Evolutionary conservation across 2,797 vertebrate genomes (phyloP).

Genomic region (Pristis pectinata): DNA sequence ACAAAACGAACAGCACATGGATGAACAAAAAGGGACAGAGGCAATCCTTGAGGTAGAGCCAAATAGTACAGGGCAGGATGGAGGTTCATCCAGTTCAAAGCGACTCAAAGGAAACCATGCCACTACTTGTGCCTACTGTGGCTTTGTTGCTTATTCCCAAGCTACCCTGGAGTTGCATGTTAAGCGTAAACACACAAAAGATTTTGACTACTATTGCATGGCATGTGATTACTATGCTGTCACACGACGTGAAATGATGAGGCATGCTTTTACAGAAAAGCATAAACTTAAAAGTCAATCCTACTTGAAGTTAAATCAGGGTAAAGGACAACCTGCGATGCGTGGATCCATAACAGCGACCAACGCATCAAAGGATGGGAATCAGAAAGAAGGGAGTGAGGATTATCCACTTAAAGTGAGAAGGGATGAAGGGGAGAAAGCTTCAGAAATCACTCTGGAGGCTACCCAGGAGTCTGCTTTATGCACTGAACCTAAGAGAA

Average conservation of each 20-base stretch:
- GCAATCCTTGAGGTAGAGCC: conserved; percentile 42
- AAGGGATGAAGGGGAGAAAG: background rate
- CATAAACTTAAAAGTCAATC: conserved; percentile 81
- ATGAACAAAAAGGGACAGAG: conserved; percentile 35
- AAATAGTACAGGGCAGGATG: conserved; percentile 39
- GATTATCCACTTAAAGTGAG: background rate
- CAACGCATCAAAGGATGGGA: conserved; percentile 43
- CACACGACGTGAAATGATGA: conserved; percentile 83
- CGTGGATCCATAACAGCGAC: conserved; percentile 26
- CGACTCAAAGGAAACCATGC: conserved; percentile 51
- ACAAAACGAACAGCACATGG: conserved; percentile 41
- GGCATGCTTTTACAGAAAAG: conserved; percentile 83
- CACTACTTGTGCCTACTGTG: conserved; percentile 72
- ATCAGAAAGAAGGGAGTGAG: background rate
- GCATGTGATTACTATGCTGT: conserved; percentile 91
- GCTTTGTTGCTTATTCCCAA: conserved; percentile 76
- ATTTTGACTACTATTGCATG: conserved; percentile 89
- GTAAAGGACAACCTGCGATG: background rate
- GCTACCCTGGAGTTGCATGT: conserved; percentile 80
- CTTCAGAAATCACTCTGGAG: conserved; percentile 1
- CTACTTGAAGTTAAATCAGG: conserved; percentile 53
- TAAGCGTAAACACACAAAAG: conserved; percentile 82
- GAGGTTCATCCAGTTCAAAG: conserved; percentile 38
- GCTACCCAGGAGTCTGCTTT: background rate
- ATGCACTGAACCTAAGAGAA: background rate